Evolutionary conservation across 2,113 vertebrate genomes (phyloP), one percentile per base, ranked within the genome.

Genomic region (Vulpes vulpes): DNA sequence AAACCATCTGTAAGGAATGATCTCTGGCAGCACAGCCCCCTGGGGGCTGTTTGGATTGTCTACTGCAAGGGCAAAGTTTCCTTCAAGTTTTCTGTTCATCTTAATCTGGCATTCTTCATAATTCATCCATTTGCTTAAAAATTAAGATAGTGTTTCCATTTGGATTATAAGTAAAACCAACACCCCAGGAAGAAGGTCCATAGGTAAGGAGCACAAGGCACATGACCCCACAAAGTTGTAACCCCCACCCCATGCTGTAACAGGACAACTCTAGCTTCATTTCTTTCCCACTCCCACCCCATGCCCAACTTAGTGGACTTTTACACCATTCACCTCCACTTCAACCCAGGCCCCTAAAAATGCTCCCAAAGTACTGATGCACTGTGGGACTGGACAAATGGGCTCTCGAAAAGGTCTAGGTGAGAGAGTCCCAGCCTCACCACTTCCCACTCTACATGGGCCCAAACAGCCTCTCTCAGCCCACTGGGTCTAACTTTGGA

Each of bases 81-180:
- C 91, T 93, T 49, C 38, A 35, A 12, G 57, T 30, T 27, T 83
- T 64, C 30, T 8, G 43, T 85, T 60, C 38, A 8, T n/a, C 43
- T 20, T 38, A 57, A 78, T 32, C 43, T 30, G 71, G 27, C 59
- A 5, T 60, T 73, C 57, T 89, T 83, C 62, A 53, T 20, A 79
- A 73, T 2, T 20, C n/a, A 81, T 20, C 38, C 65, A 62, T 78
- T 76, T 81, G 79, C 51, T 87, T 79, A n/a, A 38, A 89, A 71
- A 64, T 81, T 38, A 74, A 93, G 71, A 43, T 27, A n/a, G 3
- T 35, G 55, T 64, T 74, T 95, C 80, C 88, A 62, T 35, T 62
- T 53, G 38, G n/a, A 62, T 80, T 69, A 55, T 85, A 57, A 65
- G 69, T 32, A 60, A 97, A 96, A 71, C 57, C 62, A 65, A n/a